Conservation (phyloP, 2,797 vertebrate genomes). For the Zalophus californianus region DNA sequence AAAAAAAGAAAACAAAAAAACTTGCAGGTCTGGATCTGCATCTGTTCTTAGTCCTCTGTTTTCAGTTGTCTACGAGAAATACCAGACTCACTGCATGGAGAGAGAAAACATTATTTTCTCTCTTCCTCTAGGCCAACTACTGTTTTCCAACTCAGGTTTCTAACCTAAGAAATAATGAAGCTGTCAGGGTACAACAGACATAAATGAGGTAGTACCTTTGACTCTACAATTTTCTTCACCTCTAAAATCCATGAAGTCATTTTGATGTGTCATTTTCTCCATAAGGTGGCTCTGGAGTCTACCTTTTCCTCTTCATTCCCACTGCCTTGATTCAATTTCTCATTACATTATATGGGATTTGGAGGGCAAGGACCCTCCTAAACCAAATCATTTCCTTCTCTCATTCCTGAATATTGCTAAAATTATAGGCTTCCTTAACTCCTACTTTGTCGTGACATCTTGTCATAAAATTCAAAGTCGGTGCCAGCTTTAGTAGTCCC, state of each 20-base stretch:
- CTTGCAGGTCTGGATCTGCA: neutral
- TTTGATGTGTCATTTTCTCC: neutral
- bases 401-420: neutral
- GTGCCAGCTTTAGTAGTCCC: neutral
- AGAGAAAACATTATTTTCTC: neutral
- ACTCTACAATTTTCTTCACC: neutral
- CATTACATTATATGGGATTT: neutral
- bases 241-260: neutral
- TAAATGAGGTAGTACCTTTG: neutral
- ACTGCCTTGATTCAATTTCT: neutral
- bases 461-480: neutral
- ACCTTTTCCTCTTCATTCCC: neutral
- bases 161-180: slow-evolving; percentile 34
- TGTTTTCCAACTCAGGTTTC: slow-evolving; percentile 45
- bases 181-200: neutral
- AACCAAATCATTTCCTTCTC: neutral
- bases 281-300: neutral
- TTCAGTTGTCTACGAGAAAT: neutral
- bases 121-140: neutral
- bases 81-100: neutral
- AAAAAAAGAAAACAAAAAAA: neutral
- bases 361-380: neutral
- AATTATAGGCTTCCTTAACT: neutral
- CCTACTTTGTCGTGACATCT: neutral
- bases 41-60: slow-evolving; percentile 29